A percentile compares a stretch with the other conserved stretches of the same genome.
These are phyloP conservation scores for Ophion costatus DNA, from an alignment of 2,888 invertebrate genomes.

Conservation along the genomic window DNA sequence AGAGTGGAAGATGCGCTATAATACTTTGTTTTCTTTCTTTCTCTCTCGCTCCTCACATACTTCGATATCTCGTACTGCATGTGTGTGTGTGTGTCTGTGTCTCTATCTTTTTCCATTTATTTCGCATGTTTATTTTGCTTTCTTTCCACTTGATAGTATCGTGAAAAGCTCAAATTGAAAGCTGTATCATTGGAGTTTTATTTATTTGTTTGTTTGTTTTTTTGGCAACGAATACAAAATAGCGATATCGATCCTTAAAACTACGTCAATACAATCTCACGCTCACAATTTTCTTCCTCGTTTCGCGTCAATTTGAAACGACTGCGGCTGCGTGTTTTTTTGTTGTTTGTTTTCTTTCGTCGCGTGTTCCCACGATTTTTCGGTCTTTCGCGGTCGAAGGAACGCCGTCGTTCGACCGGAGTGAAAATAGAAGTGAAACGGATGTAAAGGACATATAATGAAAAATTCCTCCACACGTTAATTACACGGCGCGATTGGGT, in stretches of 20 bases:
- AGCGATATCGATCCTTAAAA: constrained; percentile 70
- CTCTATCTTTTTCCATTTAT: constrained; percentile 41
- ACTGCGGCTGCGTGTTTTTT: constrained; percentile 23
- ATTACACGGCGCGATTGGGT: constrained; percentile 48
- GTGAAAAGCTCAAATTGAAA: constrained; percentile 63
- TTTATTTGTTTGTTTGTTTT: constrained; percentile 39
- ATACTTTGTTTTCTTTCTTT: constrained; percentile 75
- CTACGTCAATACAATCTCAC: constrained; percentile 39
- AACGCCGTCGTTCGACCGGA: too few species aligned
- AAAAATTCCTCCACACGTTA: constrained; percentile 61
- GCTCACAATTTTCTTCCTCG: background rate
- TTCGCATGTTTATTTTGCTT: background rate
- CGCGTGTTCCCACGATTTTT: too few species aligned
- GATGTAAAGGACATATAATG: background rate
- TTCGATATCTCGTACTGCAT: constrained; percentile 3
- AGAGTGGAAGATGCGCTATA: constrained; percentile 81
- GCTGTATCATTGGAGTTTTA: constrained; percentile 30
- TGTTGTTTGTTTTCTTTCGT: too few species aligned
- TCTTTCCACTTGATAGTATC: background rate
- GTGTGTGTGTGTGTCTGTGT: constrained; percentile 36
- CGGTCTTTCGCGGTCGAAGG: too few species aligned
- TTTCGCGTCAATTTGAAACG: constrained; percentile 7
- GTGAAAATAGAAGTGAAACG: constrained; percentile 2
- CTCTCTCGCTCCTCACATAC: background rate
- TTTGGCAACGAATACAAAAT: constrained; percentile 79